Evolutionary conservation across 1,140 invertebrate genomes (phyloP).

Genomic region (Drosophila trapezifrons): DNA sequence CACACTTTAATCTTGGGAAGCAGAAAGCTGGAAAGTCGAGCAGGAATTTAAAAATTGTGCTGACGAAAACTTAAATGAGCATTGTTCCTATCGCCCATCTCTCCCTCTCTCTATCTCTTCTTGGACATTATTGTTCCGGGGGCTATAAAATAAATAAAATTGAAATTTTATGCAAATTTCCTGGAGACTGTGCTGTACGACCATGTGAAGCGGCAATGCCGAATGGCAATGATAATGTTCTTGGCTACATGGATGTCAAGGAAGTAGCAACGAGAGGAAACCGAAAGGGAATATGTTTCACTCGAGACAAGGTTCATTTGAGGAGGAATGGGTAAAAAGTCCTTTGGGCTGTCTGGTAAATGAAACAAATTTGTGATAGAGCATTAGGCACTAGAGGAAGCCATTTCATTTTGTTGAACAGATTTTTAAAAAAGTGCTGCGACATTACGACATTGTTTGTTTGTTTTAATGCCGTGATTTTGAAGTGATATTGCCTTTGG

Average conservation of each 20-base stretch:
- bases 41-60: slow-evolving; percentile 17
- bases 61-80: slow-evolving; percentile 44
- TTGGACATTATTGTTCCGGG: slow-evolving; percentile 48
- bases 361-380: slow-evolving; percentile 17
- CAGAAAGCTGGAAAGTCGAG: not conserved
- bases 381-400: slow-evolving; percentile 11
- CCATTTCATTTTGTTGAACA: slow-evolving; percentile 28
- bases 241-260: slow-evolving; percentile 1
- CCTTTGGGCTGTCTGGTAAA: slow-evolving; percentile 25
- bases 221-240: slow-evolving; percentile 46
- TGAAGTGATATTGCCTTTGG: not conserved
- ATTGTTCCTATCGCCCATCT: slow-evolving; percentile 40
- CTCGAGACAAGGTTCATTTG: slow-evolving; percentile 40
- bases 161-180: slow-evolving; percentile 77
- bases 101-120: not conserved
- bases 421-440: slow-evolving; percentile 27
- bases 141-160: slow-evolving; percentile 82
- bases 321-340: slow-evolving; percentile 30
- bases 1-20: slow-evolving; percentile 10
- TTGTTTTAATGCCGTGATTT: slow-evolving; percentile 1
- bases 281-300: slow-evolving; percentile 63
- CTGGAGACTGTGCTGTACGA: slow-evolving; percentile 21
- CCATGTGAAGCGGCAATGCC: slow-evolving; percentile 37
- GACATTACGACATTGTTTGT: slow-evolving; percentile 8
- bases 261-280: slow-evolving; percentile 1